Base-by-base conservation (phyloP, 2,113 vertebrate genomes). In the Camelus dromedarius region DNA sequence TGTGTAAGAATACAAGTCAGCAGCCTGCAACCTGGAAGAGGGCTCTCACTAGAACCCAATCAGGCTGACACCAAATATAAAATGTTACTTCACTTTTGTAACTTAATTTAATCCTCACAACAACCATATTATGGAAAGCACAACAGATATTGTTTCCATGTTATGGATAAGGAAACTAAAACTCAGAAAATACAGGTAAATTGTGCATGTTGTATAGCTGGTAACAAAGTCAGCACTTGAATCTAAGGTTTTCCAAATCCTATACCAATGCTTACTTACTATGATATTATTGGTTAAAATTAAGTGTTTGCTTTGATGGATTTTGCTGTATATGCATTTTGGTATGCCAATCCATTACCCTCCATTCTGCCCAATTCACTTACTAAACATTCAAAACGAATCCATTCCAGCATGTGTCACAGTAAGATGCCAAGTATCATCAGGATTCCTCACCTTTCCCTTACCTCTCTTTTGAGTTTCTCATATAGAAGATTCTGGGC, bases 11-110 rank as follows among this genome's bases (percentile, higher is more conserved):
- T 16, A 16, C n/a, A 80, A 72, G 15, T 30, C 8, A 2, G 38
- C 46, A 24, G 13, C 20, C 19, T 64, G 28, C 19, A 67, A 35
- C 56, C 30, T n/a, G 6, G 6, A 46, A 18, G 19, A 32, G 16
- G 46, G 2, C 0, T 28, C 1, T 79, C 35, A 0, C 60, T 88
- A 28, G 75, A 76, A 52, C 1, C 4, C 28, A 60, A 15, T 6
- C 11, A 73, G 32, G 28, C 24, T 52, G 30, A 12, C 46, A 58
- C 20, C 11, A 56, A 96, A 28, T 58, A 82, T 83, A 92, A 97
- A 96, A 70, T 95, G 30, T 80, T 84, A 75, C 80, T 75, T 93
- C 48, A 62, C 12, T 24, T 38, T 89, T 95, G 12, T 72, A 93
- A 85, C 91, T 84, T 64, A 93, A 52, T 67, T 84, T 92, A 84